Percentiles rank a stretch among this genome's conserved stretches.
These are phyloP conservation scores for Bursaphelenchus mucronatus DNA, from an alignment of 1,140 invertebrate genomes.

Conservation along the genomic window DNA sequence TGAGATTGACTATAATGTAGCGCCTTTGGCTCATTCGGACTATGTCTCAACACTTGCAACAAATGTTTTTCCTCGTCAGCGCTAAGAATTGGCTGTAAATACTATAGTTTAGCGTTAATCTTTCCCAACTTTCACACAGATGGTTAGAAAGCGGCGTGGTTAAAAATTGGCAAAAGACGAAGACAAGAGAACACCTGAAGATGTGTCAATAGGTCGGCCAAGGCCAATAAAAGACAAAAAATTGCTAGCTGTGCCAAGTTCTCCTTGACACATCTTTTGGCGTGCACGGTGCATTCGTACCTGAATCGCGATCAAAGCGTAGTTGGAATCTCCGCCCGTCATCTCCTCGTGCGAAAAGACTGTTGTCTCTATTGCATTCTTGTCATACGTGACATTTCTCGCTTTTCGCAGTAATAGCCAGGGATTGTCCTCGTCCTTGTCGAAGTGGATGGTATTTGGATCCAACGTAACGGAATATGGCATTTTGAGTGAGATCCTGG, in stretches of 20 bases:
- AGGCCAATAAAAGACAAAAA: too few species aligned
- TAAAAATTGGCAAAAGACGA: neutral
- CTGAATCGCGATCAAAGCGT: too few species aligned
- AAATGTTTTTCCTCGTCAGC: slow-evolving; percentile 14
- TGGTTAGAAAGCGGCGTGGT: neutral
- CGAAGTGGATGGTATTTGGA: neutral
- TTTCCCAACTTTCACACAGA: neutral
- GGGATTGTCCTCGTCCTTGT: neutral
- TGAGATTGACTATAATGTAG: neutral
- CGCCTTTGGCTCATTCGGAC: neutral
- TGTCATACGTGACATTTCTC: neutral
- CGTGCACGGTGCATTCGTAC: too few species aligned
- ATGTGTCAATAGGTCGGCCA: too few species aligned
- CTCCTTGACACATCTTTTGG: too few species aligned
- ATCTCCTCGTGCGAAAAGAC: neutral
- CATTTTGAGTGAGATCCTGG: slow-evolving; percentile 30
- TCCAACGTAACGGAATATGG: slow-evolving; percentile 38
- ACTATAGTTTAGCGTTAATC: neutral
- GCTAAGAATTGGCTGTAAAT: slow-evolving; percentile 1
- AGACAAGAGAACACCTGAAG: neutral
- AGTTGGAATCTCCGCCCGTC: too few species aligned
- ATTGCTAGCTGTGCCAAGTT: too few species aligned
- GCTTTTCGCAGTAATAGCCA: slow-evolving; percentile 13
- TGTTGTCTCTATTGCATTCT: neutral
- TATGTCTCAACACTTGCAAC: slow-evolving; percentile 6